A percentile compares a stretch with the other conserved stretches of the same genome.
phyloP scores from a whole-genome alignment of 2,797 vertebrate genomes.

The Microchirus variegatus region DNA sequence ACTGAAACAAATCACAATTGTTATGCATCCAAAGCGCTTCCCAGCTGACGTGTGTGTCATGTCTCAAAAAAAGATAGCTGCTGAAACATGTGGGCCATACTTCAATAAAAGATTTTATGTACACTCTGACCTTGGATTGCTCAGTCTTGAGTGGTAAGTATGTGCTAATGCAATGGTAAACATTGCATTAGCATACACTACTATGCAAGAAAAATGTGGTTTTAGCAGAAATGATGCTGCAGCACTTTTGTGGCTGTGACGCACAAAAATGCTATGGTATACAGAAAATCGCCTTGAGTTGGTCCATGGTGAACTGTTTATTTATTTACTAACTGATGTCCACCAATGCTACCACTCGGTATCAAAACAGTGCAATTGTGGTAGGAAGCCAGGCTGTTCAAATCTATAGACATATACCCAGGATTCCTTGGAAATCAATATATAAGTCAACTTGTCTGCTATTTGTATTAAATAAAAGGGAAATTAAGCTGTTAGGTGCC shows the following conservation, averaged over 20 bases:
- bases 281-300: constrained; percentile 15
- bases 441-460: too few relatives aligned
- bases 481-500: neutral
- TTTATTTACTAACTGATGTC: constrained; percentile 14
- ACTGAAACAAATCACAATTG: too few relatives aligned
- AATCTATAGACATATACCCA: too few relatives aligned
- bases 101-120: constrained; percentile 30
- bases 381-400: too few relatives aligned
- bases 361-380: too few relatives aligned
- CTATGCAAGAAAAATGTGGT: neutral
- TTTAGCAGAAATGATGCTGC: neutral
- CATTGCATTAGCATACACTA: neutral
- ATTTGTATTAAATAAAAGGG: too few relatives aligned
- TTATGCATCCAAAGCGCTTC: neutral
- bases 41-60: constrained; percentile 24
- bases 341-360: too few relatives aligned
- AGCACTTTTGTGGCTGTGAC: constrained; percentile 9
- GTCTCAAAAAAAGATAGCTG: constrained; percentile 19
- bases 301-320: constrained; percentile 17
- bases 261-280: neutral
- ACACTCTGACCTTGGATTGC: constrained; percentile 1
- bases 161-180: neutral
- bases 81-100: constrained; percentile 29
- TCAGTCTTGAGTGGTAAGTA: neutral
- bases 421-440: too few relatives aligned